Evolutionary conservation across 2,888 invertebrate species (phyloP), one percentile per base, ranked within the genome.

Genomic region (Temnothorax unifasciatus): DNA sequence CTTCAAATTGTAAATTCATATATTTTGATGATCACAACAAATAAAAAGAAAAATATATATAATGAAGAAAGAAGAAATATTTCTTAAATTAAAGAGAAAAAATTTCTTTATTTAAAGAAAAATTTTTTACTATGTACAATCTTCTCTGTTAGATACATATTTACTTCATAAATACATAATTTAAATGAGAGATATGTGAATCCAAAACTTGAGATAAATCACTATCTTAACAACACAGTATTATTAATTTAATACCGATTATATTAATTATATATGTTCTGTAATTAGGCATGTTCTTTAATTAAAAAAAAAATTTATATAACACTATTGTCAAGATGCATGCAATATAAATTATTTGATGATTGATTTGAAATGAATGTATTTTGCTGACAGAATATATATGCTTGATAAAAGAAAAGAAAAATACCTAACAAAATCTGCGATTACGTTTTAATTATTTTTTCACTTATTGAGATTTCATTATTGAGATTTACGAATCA

Each of bases 11-110:
- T 11, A 47, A 63, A 25, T 29, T 29, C 29, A 2, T 74, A 41
- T 54, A 71, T 47, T 69, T 34, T 41, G n/a, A 57, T 54, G 15
- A 9, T 71, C 13, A 44, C 8, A 18, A 47, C 13, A 68, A 68
- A 11, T 29, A 25, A 29, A 15, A 8, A 44, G 15, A 66, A 47
- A 44, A 11, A 25, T 9, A 66, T 38, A 25, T 66, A 29, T 29
- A 29, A 29, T 29, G 0, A 29, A 29, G 29, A 29, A 29, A 0
- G 29, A 29, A 29, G 3, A 29, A 29, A 29, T 29, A 34, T 3
- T 34, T 34, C 0, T 34, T 6, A 34, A 34, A 34, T 5, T 6
- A 6, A 34, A 6, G 34, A 34, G 6, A 34, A 34, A 34, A 34
- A 34, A 6, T 34, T 6, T 34, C 6, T 6, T 6, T 0, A 34